Evolutionary conservation across 2,113 vertebrate genomes (phyloP), one percentile per base, ranked within the genome.

Genomic region (Sturnus vulgaris): DNA sequence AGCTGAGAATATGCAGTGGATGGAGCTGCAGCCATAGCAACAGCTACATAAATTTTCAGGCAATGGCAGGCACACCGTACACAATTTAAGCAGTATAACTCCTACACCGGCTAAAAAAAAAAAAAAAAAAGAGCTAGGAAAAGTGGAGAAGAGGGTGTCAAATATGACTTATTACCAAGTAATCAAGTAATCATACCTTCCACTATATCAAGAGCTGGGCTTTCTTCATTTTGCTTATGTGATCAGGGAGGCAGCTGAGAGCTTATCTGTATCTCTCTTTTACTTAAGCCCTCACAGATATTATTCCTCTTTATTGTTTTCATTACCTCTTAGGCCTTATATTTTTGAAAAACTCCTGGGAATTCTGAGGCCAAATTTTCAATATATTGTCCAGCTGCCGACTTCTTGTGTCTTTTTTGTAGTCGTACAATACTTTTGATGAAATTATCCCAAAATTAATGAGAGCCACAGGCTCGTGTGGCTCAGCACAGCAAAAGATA

Each of bases 11-110:
- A 92, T 87, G 83, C 60, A 91, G 87, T 81, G 82, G 76, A 79
- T 91, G 86, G 94, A 86, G 82, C 71, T 86, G 95, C 56, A 97
- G 63, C 69, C 94, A 95, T 93, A 90, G 95, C 88, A 97, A 97
- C 91, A 90, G 93, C 91, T 89, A 91, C 64, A 91, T 90, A 89
- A 56, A 59, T 92, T 95, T 95, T 76, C 90, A 82, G 78, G 64
- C 88, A 70, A 24, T 86, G 93, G 76, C 85, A 91, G 59, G 60
- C 81, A 69, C 15, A 33, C 1, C 0, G 52, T 77, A 71, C 60
- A 88, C 71, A 96, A 96, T 97, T 89, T 96, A 88, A 93, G 33
- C 78, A 79, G 39, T 33, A 15, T 79, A 91, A 92, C 60, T 93
- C 90, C 87, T 92, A 87, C 70, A 73, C 27, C 39, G 40, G 46